These are phyloP conservation scores for Chunga burmeisteri DNA, from an alignment of 2,113 vertebrate species.

Conservation along the genomic window DNA sequence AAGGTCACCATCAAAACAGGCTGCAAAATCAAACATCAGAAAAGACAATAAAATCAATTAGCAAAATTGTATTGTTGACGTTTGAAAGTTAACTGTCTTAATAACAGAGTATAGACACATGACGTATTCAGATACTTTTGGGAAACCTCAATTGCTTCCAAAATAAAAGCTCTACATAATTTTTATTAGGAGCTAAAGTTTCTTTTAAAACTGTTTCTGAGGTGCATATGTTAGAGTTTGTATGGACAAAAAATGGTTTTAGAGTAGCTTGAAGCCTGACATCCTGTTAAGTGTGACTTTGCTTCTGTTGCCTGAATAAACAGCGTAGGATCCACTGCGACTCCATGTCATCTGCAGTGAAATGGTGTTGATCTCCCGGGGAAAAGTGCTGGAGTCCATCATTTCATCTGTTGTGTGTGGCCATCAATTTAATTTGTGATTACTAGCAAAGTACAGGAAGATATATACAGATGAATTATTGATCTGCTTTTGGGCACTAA, in stretches of 20 bases:
- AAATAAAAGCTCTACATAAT: not conserved
- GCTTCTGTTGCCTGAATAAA: not conserved
- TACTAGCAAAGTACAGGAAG: slow-evolving; percentile 40
- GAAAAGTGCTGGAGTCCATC: not conserved
- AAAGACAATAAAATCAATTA: not conserved
- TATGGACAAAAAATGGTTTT: not conserved
- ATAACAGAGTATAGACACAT: not conserved
- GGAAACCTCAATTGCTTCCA: not conserved
- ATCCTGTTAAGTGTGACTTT: not conserved
- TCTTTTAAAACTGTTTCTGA: not conserved
- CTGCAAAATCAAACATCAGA: not conserved
- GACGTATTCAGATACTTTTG: not conserved
- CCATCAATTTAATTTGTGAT: slow-evolving; percentile 62
- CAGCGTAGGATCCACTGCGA: not conserved
- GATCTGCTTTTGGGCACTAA: slow-evolving; percentile 67
- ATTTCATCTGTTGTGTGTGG: not conserved
- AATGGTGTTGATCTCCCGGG: not conserved
- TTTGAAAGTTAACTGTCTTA: not conserved
- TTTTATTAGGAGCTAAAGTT: not conserved
- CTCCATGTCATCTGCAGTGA: not conserved
- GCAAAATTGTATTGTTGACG: not conserved
- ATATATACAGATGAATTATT: slow-evolving; percentile 66
- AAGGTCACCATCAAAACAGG: not conserved
- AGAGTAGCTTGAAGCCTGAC: not conserved
- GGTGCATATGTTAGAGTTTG: not conserved